phyloP scores from a whole-genome alignment of 2,888 invertebrate genomes.

The Spisula subtruncata region DNA sequence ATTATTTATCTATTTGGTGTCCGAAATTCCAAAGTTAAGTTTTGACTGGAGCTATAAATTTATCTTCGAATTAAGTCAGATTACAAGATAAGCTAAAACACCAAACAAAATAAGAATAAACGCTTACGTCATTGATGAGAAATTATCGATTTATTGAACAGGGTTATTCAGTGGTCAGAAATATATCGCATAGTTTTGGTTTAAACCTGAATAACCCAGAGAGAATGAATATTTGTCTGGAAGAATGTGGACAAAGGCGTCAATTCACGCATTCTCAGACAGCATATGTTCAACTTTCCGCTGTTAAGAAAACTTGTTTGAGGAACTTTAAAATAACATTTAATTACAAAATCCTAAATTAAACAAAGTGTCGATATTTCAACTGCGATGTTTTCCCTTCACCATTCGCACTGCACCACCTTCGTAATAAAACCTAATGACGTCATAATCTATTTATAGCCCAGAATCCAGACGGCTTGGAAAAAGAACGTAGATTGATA shows the following conservation, averaged over 20 bases:
- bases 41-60: no score
- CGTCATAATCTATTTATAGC: conserved; percentile 27
- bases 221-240: no score
- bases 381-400: background rate
- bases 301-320: background rate
- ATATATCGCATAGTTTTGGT: no score
- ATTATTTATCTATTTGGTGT: no score
- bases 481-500: background rate
- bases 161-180: no score
- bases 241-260: background rate
- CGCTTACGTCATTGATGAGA: no score
- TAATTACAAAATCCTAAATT: background rate
- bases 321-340: background rate
- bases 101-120: no score
- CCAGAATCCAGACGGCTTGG: background rate
- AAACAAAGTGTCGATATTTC: background rate
- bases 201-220: no score
- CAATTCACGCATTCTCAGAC: background rate
- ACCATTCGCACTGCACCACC: background rate
- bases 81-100: no score
- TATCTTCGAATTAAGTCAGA: no score
- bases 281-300: background rate
- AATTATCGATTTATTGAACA: no score
- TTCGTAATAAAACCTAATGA: background rate
- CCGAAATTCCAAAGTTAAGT: no score